Evolutionary conservation across 2,888 invertebrate species (phyloP).

Genomic region (Hydrotaea cyrtoneurina): DNA sequence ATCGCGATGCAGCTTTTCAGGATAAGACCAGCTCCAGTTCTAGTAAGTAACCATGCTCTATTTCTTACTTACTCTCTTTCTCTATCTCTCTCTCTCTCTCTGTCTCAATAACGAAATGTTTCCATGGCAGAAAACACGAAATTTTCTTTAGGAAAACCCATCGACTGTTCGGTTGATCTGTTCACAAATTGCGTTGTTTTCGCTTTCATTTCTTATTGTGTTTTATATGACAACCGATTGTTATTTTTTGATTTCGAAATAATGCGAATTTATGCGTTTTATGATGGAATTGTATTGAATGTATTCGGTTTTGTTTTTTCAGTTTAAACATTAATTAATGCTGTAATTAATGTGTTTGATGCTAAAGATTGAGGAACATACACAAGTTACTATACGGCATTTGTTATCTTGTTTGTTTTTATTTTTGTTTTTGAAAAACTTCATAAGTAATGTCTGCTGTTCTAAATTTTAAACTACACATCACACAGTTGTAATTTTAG

Average conservation of each 20-base stretch:
- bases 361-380: background rate
- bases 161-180: background rate
- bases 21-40: constrained; percentile 98
- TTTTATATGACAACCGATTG: background rate
- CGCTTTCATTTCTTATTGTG: background rate
- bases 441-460: background rate
- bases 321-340: background rate
- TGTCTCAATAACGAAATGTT: background rate
- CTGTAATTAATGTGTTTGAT: constrained; percentile 4
- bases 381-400: too few relatives aligned
- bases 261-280: background rate
- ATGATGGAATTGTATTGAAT: background rate
- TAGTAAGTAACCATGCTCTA: constrained; percentile 90
- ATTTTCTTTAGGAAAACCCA: background rate
- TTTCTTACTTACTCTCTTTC: background rate
- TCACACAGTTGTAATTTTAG: too few relatives aligned
- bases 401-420: background rate
- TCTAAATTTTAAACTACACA: too few relatives aligned
- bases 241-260: background rate
- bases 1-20: constrained; percentile 90
- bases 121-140: background rate
- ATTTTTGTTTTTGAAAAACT: background rate
- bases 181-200: background rate
- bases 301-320: constrained; percentile 14
- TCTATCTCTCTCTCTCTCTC: background rate